Evolutionary conservation across 1,140 invertebrate species (phyloP), one percentile per base, ranked within the genome.

Genomic region (Lordiphosa stackelbergi): DNA sequence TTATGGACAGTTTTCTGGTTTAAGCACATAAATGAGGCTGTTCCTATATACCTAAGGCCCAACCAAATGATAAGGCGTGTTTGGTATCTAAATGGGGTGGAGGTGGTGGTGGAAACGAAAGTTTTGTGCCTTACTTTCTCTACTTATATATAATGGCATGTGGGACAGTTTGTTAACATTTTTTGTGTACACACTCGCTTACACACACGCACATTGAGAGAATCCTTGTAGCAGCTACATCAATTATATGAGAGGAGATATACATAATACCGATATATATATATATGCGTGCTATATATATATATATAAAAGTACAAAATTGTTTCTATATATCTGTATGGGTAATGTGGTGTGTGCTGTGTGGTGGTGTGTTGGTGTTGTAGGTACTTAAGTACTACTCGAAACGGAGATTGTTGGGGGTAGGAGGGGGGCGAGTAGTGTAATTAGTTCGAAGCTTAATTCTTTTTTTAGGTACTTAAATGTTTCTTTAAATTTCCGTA

Each of bases 261-360:
- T 61, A 49, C 37, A 48, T 47, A 49, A 35, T 47, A 53, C 34
- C 22, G 34, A 58, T 53, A 58, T 41, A 49, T 55, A 38, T 53
- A 42, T 51, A 51, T 61, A 61, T 42, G 31, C 58, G 7, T 31
- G 28, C 5, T 31, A 31, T 31, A 31, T 31, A 52, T 66, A 68
- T 72, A 73, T 73, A 73, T 74, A 74, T 75, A 74, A 74, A 74
- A 75, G 72, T 74, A 74, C 72, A 74, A 74, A 74, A 74, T 66
- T 68, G 52, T 19, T 61, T 42, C 51, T 19, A 31, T 63, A 31
- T 51, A 24, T 45, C 11, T 61, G 57, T 64, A 28, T 31, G 28
- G 28, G 7, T 31, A 31, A 8, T 47, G 6, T 58, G 52, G 22
- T 24, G 19, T 73, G 35, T 68, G 19, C 19, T 3, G 19, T 47